phyloP scores from a whole-genome alignment of 2,797 vertebrate species.

The Hybognathus amarus region DNA sequence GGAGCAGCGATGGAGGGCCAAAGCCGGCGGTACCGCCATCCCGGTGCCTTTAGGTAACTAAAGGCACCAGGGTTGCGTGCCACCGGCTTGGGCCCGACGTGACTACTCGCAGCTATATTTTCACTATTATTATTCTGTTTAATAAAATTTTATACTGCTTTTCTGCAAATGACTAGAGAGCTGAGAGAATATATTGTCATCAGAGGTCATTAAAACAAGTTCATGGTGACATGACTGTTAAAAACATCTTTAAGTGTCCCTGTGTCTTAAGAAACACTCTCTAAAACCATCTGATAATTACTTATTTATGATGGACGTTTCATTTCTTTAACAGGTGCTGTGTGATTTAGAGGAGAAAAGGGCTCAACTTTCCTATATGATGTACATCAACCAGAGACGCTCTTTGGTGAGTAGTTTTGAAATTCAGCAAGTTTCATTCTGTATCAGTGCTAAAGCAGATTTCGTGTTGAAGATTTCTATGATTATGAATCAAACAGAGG shows the following conservation, averaged over 20 bases:
- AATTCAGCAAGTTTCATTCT: neutral
- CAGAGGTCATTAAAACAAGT: too few species aligned
- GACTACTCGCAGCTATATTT: too few species aligned
- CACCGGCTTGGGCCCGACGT: too few species aligned
- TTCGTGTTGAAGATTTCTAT: neutral
- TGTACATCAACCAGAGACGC: slow-evolving; percentile 41
- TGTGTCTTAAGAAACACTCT: neutral
- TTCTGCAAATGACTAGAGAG: too few species aligned
- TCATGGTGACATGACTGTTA: too few species aligned
- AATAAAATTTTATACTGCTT: too few species aligned
- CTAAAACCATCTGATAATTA: slow-evolving; percentile 7
- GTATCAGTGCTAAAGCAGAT: neutral
- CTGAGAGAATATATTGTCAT: too few species aligned
- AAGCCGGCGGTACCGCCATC: too few species aligned
- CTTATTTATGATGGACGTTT: slow-evolving; percentile 19
- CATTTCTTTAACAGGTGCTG: slow-evolving; percentile 38
- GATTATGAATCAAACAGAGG: neutral
- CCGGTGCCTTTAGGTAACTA: too few species aligned
- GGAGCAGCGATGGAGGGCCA: too few species aligned
- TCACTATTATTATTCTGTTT: too few species aligned
- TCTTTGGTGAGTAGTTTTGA: slow-evolving; percentile 45
- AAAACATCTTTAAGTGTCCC: slow-evolving; percentile 18
- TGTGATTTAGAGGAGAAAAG: slow-evolving; percentile 13
- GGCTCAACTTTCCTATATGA: slow-evolving; percentile 18
- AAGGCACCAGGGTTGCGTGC: too few species aligned